A percentile compares a stretch with the other conserved stretches of the same genome.
These are phyloP conservation scores for Cloeon dipterum DNA, from an alignment of 2,888 invertebrate genomes.

Conservation along the genomic window DNA sequence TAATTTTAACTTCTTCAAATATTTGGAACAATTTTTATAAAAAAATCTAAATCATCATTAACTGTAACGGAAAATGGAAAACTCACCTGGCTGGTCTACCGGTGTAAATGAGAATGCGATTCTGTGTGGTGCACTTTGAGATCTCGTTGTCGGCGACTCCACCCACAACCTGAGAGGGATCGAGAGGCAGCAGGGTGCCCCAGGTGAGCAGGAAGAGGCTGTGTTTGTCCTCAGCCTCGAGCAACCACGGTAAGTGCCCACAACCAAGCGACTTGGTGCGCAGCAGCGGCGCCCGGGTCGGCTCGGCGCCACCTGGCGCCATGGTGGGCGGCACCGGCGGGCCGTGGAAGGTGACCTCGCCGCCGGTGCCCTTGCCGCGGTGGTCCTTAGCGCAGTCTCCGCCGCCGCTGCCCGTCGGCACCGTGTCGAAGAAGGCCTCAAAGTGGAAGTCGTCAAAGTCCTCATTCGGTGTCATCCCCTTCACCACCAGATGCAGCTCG, in stretches of 20 bases:
- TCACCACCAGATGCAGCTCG: constrained; percentile 53
- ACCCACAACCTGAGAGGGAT: constrained; percentile 19
- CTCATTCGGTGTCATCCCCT: constrained; percentile 48
- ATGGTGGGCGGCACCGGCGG: not conserved
- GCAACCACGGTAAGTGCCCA: constrained; percentile 53
- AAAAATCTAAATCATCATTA: no score
- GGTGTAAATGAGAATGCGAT: constrained; percentile 59
- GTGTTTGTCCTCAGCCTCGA: constrained; percentile 54
- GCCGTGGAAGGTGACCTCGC: constrained; percentile 8
- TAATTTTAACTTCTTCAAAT: no score
- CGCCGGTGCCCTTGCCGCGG: constrained; percentile 27
- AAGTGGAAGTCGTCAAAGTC: constrained; percentile 65
- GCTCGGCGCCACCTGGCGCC: not conserved
- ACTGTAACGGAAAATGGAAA: no score
- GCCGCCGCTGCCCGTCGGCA: constrained; percentile 22
- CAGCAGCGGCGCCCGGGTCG: not conserved
- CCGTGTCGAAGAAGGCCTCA: constrained; percentile 42
- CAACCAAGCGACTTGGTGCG: constrained; percentile 17
- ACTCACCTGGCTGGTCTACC: constrained; percentile 28
- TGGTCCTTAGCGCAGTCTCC: constrained; percentile 40
- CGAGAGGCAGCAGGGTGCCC: constrained; percentile 49
- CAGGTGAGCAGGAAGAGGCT: constrained; percentile 63
- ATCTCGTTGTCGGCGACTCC: constrained; percentile 26
- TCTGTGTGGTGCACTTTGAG: constrained; percentile 48
- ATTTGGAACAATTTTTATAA: no score